Evolutionary conservation across 2,888 invertebrate genomes (phyloP).

Genomic region (Drosophila borealis): DNA sequence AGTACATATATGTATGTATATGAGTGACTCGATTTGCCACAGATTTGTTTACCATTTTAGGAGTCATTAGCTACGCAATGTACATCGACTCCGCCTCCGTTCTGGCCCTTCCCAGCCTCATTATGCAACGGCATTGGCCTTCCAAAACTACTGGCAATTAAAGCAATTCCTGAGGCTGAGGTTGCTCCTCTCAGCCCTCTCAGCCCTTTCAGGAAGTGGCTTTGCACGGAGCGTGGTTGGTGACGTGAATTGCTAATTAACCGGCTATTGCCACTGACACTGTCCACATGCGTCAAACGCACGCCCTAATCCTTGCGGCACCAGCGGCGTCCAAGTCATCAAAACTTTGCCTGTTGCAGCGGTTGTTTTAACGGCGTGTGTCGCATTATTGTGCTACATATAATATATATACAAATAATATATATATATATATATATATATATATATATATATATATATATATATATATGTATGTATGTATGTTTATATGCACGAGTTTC

Average conservation of each 20-base stretch:
- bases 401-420: background rate
- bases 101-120: background rate
- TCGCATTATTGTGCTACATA: constrained; percentile 9
- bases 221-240: constrained; percentile 11
- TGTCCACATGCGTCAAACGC: constrained; percentile 18
- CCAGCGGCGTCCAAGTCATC: constrained; percentile 19
- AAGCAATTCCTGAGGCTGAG: constrained; percentile 21
- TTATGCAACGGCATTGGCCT: constrained; percentile 3
- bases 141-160: constrained; percentile 48
- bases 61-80: constrained; percentile 48
- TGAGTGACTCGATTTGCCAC: constrained; percentile 21
- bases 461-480: background rate
- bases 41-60: constrained; percentile 56
- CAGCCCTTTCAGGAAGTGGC: constrained; percentile 25
- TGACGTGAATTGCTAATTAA: constrained; percentile 41
- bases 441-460: background rate
- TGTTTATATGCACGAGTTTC: constrained; percentile 5
- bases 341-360: constrained; percentile 42
- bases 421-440: constrained; percentile 1
- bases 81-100: background rate
- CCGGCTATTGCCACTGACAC: constrained; percentile 22
- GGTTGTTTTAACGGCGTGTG: constrained; percentile 11
- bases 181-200: background rate
- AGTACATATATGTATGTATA: background rate
- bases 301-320: constrained; percentile 24